phyloP scores from a whole-genome alignment of 2,113 vertebrate species.

The Eulacestoma nigropectus region DNA sequence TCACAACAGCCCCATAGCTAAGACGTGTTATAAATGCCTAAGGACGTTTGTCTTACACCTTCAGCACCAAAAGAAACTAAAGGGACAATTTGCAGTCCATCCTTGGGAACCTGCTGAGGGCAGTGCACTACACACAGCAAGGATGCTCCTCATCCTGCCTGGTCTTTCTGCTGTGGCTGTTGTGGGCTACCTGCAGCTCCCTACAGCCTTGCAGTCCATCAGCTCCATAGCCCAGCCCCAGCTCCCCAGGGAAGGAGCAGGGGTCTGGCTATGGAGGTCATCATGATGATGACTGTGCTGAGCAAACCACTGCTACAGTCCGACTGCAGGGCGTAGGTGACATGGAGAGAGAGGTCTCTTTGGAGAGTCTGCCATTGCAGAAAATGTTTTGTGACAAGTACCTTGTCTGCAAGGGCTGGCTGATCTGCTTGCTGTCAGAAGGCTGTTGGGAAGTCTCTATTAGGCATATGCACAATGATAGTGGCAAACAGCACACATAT shows the following conservation, averaged over 20 bases:
- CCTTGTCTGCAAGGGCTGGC: background rate
- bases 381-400: background rate
- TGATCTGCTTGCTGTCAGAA: background rate
- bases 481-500: background rate
- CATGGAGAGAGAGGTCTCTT: background rate
- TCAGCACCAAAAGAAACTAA: background rate
- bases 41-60: background rate
- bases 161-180: background rate
- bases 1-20: background rate
- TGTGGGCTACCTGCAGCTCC: accelerated
- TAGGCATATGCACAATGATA: background rate
- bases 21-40: background rate
- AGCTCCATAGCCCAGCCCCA: background rate
- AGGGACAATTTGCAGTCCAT: background rate
- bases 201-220: background rate
- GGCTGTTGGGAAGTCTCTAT: background rate
- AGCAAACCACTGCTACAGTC: background rate
- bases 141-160: background rate
- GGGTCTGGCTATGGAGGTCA: accelerated
- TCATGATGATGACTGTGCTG: accelerated
- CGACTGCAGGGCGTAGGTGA: accelerated
- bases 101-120: background rate
- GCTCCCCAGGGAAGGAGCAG: accelerated
- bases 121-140: accelerated
- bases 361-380: background rate